phyloP scores from a whole-genome alignment of 1,140 invertebrate species.

The Apocrypta bakeri region DNA sequence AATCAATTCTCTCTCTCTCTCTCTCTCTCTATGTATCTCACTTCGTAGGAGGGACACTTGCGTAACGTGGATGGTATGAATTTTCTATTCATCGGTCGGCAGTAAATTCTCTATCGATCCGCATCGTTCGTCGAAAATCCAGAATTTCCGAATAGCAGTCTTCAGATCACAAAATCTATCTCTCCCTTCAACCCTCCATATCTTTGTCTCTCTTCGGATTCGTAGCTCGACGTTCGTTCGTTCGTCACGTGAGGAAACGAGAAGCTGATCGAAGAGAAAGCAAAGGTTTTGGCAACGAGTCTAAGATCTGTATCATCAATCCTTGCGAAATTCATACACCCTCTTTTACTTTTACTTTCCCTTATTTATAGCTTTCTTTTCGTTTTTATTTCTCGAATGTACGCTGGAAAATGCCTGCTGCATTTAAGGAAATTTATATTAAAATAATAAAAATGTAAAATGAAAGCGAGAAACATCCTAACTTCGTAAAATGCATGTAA shows the following conservation, averaged over 20 bases:
- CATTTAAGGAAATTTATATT: too few relatives aligned
- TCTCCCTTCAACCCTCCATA: neutral
- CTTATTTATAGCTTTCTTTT: neutral
- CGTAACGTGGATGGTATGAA: slow-evolving; percentile 16
- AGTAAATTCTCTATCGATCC: slow-evolving; percentile 45
- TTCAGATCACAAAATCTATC: neutral
- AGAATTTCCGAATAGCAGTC: slow-evolving; percentile 32
- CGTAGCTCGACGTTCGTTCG: neutral
- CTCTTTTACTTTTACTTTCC: slow-evolving; percentile 9
- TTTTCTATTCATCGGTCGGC: slow-evolving; percentile 37
- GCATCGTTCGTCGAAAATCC: slow-evolving; percentile 19
- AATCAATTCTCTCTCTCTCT: neutral
- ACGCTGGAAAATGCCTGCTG: too few relatives aligned
- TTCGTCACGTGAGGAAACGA: neutral
- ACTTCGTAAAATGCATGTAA: too few relatives aligned
- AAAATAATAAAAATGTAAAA: too few relatives aligned
- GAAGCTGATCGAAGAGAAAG: slow-evolving; percentile 1
- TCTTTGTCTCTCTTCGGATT: neutral
- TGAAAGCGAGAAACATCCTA: too few relatives aligned
- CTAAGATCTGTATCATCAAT: slow-evolving; percentile 36
- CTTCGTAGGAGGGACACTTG: neutral
- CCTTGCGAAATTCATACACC: slow-evolving; percentile 33
- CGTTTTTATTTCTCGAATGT: neutral
- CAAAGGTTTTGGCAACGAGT: neutral
- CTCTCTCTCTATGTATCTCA: neutral